A percentile compares a stretch with the other conserved stretches of the same genome.
Evolutionary conservation across 2,888 invertebrate species (phyloP).

Genomic region (Lycophotia porphyrea): DNA sequence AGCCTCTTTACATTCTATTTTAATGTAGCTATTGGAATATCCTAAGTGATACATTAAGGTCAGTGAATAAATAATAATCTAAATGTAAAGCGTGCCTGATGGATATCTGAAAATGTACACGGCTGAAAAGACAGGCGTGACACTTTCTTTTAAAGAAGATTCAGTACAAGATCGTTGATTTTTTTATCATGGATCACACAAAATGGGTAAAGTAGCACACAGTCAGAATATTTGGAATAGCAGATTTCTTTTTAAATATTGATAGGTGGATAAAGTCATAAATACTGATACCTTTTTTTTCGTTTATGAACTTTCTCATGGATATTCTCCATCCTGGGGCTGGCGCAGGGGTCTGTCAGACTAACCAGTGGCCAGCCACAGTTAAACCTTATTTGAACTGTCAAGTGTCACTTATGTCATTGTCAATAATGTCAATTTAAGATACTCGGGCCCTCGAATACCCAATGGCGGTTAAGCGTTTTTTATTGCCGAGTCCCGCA

Average conservation of each 20-base stretch:
- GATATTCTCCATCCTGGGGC: not conserved
- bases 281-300: not conserved
- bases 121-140: not conserved
- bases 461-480: too few relatives aligned
- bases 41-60: conserved; percentile 14
- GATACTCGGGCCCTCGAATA: too few relatives aligned
- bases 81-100: not conserved
- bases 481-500: too few relatives aligned
- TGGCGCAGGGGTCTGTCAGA: not conserved
- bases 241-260: not conserved
- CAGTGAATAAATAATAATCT: conserved; percentile 28
- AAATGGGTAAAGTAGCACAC: not conserved
- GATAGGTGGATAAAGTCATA: not conserved
- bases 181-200: not conserved
- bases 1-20: not conserved
- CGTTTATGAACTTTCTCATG: not conserved
- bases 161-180: not conserved
- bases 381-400: too few relatives aligned
- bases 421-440: too few relatives aligned
- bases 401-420: too few relatives aligned
- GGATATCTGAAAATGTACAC: not conserved
- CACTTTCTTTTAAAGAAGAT: not conserved
- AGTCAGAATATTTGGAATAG: not conserved
- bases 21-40: not conserved
- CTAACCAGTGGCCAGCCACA: too few relatives aligned